Percentiles rank a stretch among this genome's conserved stretches.
Evolutionary conservation across 2,888 invertebrate genomes (phyloP).

Genomic region (Schizotus pectinicornis): DNA sequence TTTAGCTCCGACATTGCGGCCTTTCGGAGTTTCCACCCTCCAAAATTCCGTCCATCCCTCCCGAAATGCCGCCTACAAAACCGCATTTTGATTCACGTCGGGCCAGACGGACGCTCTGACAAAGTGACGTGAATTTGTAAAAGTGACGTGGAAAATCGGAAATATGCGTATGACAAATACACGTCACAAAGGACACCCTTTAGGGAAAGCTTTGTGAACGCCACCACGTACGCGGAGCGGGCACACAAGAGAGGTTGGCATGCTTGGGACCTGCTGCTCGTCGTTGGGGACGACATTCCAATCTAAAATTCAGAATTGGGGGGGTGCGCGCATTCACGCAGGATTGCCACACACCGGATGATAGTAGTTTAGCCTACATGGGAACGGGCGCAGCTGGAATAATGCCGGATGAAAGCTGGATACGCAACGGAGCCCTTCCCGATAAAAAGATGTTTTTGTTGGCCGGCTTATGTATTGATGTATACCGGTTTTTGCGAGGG

Average conservation of each 20-base stretch:
- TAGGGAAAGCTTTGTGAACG: constrained; percentile 21
- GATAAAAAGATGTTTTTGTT: constrained; percentile 24
- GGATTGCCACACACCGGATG: constrained; percentile 22
- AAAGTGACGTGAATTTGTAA: not conserved
- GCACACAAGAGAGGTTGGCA: constrained; percentile 5
- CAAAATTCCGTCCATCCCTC: not conserved
- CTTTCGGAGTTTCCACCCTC: no score
- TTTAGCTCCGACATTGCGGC: no score
- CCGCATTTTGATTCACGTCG: not conserved
- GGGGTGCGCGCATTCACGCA: constrained; percentile 21
- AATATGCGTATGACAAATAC: constrained; percentile 43
- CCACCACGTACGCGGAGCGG: constrained; percentile 10
- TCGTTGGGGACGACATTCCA: constrained; percentile 27
- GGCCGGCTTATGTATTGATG: constrained; percentile 13
- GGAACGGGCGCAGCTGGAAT: constrained; percentile 25
- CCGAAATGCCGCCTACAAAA: not conserved
- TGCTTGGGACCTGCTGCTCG: constrained; percentile 15
- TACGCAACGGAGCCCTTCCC: constrained; percentile 4
- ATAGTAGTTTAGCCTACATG: constrained; percentile 22
- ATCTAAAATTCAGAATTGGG: constrained; percentile 30
- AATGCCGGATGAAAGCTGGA: constrained; percentile 22
- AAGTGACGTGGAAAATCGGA: constrained; percentile 32
- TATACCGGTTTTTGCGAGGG: not conserved
- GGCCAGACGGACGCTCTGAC: not conserved
- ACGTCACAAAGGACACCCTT: constrained; percentile 38